phyloP scores from a whole-genome alignment of 2,888 invertebrate species.

The Lapara coniferarum region DNA sequence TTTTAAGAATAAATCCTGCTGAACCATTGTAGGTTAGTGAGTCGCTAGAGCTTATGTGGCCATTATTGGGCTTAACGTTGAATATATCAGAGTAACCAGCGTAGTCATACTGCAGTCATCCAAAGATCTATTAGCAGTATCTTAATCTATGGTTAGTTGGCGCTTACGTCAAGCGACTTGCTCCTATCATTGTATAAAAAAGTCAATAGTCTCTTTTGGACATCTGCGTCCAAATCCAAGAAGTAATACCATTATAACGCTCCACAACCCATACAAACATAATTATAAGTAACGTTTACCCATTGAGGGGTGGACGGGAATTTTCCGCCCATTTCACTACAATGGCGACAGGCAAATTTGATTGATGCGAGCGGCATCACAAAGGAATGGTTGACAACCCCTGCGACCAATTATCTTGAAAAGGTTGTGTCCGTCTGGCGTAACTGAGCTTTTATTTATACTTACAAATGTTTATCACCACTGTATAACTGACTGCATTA shows the following conservation, averaged over 20 bases:
- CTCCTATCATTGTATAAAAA: too few relatives aligned
- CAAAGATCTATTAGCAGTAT: too few relatives aligned
- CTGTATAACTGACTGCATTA: background rate
- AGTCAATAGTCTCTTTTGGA: too few relatives aligned
- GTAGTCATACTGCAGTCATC: too few relatives aligned
- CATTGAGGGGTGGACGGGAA: conserved; percentile 37
- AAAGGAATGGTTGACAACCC: conserved; percentile 67
- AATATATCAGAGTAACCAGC: too few relatives aligned
- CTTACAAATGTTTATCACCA: background rate
- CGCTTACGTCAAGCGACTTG: too few relatives aligned
- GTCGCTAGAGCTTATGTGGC: too few relatives aligned
- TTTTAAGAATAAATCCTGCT: too few relatives aligned
- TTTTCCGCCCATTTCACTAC: conserved; percentile 76
- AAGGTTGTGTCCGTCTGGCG: background rate
- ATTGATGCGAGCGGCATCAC: conserved; percentile 72
- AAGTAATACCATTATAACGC: conserved; percentile 14
- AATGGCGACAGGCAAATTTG: conserved; percentile 71
- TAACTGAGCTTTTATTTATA: background rate
- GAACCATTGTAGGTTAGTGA: too few relatives aligned
- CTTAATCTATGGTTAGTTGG: too few relatives aligned
- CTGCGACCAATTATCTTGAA: conserved; percentile 60
- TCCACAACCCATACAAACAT: conserved; percentile 13
- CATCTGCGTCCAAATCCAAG: too few relatives aligned
- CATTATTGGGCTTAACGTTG: too few relatives aligned
- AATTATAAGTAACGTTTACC: conserved; percentile 19